These are phyloP conservation scores for Cichladusa arquata DNA, from an alignment of 2,113 vertebrate species.

Conservation along the genomic window DNA sequence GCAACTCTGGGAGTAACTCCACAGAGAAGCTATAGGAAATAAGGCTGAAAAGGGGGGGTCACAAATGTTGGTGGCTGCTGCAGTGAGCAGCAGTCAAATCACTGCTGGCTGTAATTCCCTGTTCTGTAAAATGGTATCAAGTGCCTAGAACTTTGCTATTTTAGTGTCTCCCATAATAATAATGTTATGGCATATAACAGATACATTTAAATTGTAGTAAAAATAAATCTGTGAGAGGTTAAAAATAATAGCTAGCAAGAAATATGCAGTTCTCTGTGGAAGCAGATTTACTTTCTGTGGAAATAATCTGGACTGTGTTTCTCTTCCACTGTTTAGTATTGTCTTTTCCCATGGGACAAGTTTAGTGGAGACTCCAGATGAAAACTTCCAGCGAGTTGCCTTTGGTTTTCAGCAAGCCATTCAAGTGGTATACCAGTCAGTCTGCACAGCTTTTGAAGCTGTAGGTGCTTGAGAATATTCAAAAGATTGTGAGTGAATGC, in stretches of 20 bases:
- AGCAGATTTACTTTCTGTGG: conserved; percentile 49
- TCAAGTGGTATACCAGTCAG: neutral
- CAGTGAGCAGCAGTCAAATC: neutral
- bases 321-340: conserved; percentile 41
- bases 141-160: conserved; percentile 41
- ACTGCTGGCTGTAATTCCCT: neutral
- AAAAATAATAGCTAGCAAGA: conserved; percentile 54
- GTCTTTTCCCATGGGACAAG: neutral
- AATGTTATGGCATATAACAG: conserved; percentile 59
- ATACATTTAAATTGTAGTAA: conserved; percentile 48
- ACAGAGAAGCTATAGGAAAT: neutral
- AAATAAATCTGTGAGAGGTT: conserved; percentile 57
- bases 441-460: neutral
- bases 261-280: neutral
- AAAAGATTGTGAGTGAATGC: neutral
- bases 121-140: neutral
- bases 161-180: conserved; percentile 34
- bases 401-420: neutral
- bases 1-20: neutral
- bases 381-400: neutral
- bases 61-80: neutral
- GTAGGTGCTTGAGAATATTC: neutral
- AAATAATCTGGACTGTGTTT: conserved; percentile 52
- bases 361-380: conserved; percentile 34
- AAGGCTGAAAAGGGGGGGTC: neutral